Evolutionary conservation across 2,797 vertebrate species (phyloP).

Genomic region (Characodon lateralis): DNA sequence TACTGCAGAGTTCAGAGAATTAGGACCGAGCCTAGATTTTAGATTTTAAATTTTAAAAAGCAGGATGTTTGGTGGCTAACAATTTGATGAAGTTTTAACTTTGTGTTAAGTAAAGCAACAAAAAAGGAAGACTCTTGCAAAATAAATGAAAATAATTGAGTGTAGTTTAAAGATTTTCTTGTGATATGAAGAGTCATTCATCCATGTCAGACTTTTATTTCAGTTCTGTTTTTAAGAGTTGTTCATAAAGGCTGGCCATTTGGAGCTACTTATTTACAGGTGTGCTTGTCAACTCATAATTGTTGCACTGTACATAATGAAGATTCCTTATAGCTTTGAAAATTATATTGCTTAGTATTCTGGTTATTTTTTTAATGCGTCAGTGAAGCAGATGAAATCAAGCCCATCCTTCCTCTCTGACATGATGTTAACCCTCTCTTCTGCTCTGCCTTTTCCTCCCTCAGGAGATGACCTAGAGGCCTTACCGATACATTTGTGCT

Average conservation of each 20-base stretch:
- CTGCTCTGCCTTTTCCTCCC: constrained; percentile 68
- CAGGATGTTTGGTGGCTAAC: background rate
- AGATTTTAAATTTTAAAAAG: background rate
- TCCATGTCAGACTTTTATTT: background rate
- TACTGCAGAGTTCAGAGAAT: constrained; percentile 28
- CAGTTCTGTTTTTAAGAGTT: background rate
- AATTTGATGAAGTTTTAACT: background rate
- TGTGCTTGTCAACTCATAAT: background rate
- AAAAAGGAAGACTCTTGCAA: background rate
- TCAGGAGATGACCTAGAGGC: constrained; percentile 98
- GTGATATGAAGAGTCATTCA: background rate
- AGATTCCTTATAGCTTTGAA: background rate
- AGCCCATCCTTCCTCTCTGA: constrained; percentile 68
- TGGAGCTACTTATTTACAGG: background rate
- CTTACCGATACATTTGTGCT: constrained; percentile 91
- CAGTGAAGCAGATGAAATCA: constrained; percentile 33
- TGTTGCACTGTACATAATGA: background rate
- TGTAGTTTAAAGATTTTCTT: background rate
- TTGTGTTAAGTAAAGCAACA: background rate
- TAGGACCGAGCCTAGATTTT: constrained; percentile 11
- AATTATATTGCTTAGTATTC: background rate
- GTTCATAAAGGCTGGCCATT: background rate
- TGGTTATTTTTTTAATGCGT: constrained; percentile 2
- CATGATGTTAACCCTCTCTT: constrained; percentile 55
- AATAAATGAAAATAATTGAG: background rate